These are phyloP conservation scores for Campylomormyrus numenius DNA, from an alignment of 2,113 vertebrate species.

Conservation along the genomic window DNA sequence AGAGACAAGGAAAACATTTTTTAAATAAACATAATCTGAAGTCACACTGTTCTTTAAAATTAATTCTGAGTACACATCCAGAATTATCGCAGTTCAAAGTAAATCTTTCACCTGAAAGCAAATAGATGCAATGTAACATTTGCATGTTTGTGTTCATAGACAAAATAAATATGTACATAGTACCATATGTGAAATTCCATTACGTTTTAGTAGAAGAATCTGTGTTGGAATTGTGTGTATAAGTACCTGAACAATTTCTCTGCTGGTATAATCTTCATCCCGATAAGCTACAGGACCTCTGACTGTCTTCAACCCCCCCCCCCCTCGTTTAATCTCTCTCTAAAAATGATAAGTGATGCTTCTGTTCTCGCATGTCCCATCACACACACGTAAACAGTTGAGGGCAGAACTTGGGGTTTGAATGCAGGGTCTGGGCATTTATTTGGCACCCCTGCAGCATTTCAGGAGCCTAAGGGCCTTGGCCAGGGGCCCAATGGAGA, in stretches of 20 bases:
- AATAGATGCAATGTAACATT: background rate
- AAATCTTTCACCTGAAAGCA: background rate
- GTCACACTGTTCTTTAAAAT: background rate
- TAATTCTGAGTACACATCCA: background rate
- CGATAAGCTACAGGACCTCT: background rate
- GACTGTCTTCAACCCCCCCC: background rate
- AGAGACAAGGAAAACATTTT: background rate
- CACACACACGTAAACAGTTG: background rate
- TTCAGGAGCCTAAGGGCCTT: background rate
- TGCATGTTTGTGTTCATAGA: background rate
- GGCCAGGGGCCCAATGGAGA: background rate
- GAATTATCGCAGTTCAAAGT: background rate
- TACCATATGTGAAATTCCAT: background rate
- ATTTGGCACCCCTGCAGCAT: background rate
- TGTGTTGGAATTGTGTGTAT: background rate
- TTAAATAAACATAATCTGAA: background rate
- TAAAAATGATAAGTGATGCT: background rate
- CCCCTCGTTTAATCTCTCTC: background rate
- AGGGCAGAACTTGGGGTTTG: background rate
- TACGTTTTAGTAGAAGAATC: background rate
- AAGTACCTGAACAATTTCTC: background rate
- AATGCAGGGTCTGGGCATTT: background rate
- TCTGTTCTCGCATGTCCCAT: background rate
- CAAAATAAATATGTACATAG: background rate
- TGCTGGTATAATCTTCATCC: background rate